These are phyloP conservation scores for Drosophila grimshawi DNA, from an alignment of 1,140 invertebrate genomes.

Conservation along the genomic window DNA sequence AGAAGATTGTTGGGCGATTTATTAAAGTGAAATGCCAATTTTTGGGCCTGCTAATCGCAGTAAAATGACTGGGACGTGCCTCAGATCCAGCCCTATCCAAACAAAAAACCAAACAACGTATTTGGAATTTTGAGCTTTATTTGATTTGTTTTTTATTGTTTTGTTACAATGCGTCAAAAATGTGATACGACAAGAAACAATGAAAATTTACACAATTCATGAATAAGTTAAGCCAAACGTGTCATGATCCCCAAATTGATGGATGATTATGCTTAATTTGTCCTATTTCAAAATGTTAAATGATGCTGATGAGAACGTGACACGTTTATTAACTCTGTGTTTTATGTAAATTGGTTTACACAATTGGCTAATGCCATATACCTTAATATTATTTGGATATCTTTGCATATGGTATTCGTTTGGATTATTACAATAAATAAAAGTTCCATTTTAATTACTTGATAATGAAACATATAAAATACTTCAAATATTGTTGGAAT, in stretches of 20 bases:
- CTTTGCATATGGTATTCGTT: background rate
- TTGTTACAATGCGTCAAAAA: slow-evolving; percentile 40
- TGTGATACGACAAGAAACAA: slow-evolving; percentile 32
- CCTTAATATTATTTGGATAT: background rate
- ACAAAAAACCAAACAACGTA: background rate
- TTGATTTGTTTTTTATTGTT: slow-evolving; percentile 37
- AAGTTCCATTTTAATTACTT: too few relatives aligned
- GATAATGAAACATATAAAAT: too few relatives aligned
- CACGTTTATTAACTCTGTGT: slow-evolving; percentile 8
- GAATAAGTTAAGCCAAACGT: slow-evolving; percentile 13
- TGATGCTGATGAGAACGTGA: slow-evolving; percentile 26
- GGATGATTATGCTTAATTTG: slow-evolving; percentile 34
- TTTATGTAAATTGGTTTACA: background rate
- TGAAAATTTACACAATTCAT: slow-evolving; percentile 33
- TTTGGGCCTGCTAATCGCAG: slow-evolving; percentile 48
- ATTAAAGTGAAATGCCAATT: slow-evolving; percentile 75
- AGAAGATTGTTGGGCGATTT: slow-evolving; percentile 59
- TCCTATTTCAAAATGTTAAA: slow-evolving; percentile 7
- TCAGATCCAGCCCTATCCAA: background rate
- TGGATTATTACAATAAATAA: too few relatives aligned
- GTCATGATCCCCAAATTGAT: slow-evolving; percentile 18
- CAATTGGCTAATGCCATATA: background rate
- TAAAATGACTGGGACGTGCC: slow-evolving; percentile 50
- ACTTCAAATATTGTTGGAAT: too few relatives aligned
- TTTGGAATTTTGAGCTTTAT: slow-evolving; percentile 10